Evolutionary conservation across 2,888 invertebrate species (phyloP).

Genomic region (Venustoraphidia nigricollis): DNA sequence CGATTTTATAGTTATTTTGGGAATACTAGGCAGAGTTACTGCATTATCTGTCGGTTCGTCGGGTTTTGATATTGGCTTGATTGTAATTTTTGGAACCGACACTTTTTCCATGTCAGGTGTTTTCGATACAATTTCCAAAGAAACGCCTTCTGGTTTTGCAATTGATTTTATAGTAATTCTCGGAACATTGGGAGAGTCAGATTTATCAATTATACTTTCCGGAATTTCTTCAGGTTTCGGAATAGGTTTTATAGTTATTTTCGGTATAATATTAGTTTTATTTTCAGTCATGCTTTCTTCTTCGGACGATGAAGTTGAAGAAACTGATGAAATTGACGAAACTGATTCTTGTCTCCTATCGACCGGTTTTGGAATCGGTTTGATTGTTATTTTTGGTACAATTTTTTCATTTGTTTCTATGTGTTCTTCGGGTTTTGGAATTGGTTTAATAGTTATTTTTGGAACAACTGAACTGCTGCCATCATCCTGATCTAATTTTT

Average conservation of each 20-base stretch:
- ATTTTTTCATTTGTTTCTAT: slow-evolving; percentile 2
- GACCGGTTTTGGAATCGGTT: slow-evolving; percentile 26
- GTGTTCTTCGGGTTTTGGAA: slow-evolving; percentile 12
- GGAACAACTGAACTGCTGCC: not conserved
- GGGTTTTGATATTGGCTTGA: not conserved
- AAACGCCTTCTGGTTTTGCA: no score
- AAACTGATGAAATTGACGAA: not conserved
- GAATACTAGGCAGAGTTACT: slow-evolving; percentile 31
- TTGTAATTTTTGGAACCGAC: slow-evolving; percentile 1
- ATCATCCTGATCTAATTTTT: no score
- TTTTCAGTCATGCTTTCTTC: slow-evolving; percentile 15
- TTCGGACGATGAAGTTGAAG: not conserved
- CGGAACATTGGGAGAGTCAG: slow-evolving; percentile 18
- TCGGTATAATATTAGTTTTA: slow-evolving; percentile 21
- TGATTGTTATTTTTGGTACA: slow-evolving; percentile 32
- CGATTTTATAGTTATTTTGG: slow-evolving; percentile 31
- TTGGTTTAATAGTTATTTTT: slow-evolving; percentile 12
- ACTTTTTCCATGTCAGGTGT: not conserved
- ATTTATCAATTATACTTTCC: slow-evolving; percentile 12
- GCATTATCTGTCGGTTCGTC: slow-evolving; percentile 18
- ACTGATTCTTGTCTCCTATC: slow-evolving; percentile 16
- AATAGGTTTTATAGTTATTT: slow-evolving; percentile 33
- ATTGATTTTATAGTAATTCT: slow-evolving; percentile 11
- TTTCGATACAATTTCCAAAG: no score
- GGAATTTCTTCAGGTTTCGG: slow-evolving; percentile 14